Evolutionary conservation across 2,888 invertebrate species (phyloP), one percentile per base, ranked within the genome.

Genomic region (Tenthredo scrophulariae): DNA sequence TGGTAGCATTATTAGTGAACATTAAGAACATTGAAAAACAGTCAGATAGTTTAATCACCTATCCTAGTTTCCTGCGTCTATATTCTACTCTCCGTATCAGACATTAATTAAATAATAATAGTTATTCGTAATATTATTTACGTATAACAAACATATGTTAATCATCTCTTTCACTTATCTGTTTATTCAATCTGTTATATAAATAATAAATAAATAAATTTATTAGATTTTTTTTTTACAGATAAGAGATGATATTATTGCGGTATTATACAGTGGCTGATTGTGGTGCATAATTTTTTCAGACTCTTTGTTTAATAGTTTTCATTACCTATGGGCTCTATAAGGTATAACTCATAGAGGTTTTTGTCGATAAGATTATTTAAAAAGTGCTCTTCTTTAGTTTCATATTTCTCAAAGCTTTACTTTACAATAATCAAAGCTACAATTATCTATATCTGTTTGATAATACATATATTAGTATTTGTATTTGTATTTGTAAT

Each of bases 21-120:
- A 65, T 62, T 90, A 89, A 91, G 89, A 90, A 91, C 91, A 91
- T 90, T 87, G 87, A 91, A 89, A 86, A 91, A 91, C 90, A 91
- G 91, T 91, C 90, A 90, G 89, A 90, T 84, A 87, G 77, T 87
- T 87, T 82, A 26, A 62, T 62, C 62, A 26, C 9, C 26, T 62
- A 62, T 22, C 62, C 62, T 62, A 62, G 62, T 26, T 22, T 26
- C 62, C 62, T 62, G 62, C 62, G 26, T 62, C 62, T 62, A 62
- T 62, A 62, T 62, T 62, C 62, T 62, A 62, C 62, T 62, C 62
- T 62, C 62, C 62, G 62, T 62, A 62, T 62, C 62, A 62, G 22
- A 62, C 22, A 26, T 62, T 62, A 10, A 62, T 62, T 62, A 62
- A 26, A 26, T 62, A 62, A 62, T 62, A 26, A 26, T 62, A 22